phyloP scores from a whole-genome alignment of 2,797 vertebrate genomes.

The Neomorphus geoffroyi region DNA sequence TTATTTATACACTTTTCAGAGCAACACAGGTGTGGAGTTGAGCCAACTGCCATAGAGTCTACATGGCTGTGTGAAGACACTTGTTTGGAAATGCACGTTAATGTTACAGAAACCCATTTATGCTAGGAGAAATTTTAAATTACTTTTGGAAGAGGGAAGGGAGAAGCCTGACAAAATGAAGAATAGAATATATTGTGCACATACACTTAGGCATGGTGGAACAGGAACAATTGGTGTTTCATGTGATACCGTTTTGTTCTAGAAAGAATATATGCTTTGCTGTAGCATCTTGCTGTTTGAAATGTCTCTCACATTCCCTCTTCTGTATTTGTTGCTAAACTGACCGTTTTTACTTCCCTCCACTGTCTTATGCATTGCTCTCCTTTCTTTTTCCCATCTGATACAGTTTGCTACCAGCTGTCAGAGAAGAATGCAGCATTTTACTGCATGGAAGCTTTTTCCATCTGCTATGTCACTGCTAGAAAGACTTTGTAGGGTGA shows the following conservation, averaged over 20 bases:
- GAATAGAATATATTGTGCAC: background rate
- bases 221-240: background rate
- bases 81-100: background rate
- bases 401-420: background rate
- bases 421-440: background rate
- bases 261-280: background rate
- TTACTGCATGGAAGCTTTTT: background rate
- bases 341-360: background rate
- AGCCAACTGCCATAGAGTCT: background rate
- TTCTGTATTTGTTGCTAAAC: background rate
- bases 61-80: background rate
- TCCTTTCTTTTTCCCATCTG: background rate
- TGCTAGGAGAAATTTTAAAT: background rate
- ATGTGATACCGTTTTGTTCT: background rate
- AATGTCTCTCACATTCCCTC: background rate
- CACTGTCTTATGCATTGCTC: background rate
- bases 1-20: background rate
- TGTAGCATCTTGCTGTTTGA: background rate
- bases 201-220: rapidly evolving
- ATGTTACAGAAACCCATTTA: background rate
- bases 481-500: background rate
- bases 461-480: background rate
- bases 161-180: background rate
- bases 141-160: background rate
- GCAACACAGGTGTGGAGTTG: background rate